These are phyloP conservation scores for Polymixis flavicincta DNA, from an alignment of 2,888 invertebrate genomes.

Conservation along the genomic window DNA sequence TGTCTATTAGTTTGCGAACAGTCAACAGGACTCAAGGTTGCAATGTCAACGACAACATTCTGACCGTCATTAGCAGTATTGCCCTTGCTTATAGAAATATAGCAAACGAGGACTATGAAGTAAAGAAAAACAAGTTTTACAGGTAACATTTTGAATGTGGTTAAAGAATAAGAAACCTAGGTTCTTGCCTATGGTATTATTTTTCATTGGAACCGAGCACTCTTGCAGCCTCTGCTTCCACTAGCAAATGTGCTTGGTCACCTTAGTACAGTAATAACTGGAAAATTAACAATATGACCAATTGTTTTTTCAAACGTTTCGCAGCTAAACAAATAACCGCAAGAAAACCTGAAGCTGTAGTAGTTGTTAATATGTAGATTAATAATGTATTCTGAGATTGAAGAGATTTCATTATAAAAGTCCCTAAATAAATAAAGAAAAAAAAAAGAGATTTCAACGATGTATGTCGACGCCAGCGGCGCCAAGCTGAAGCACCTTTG, in stretches of 20 bases:
- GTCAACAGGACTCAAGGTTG: background rate
- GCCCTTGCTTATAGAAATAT: background rate
- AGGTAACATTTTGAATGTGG: constrained; percentile 26
- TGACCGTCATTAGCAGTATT: constrained; percentile 21
- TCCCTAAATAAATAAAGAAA: too few species aligned
- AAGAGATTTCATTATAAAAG: too few species aligned
- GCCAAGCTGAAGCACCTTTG: background rate
- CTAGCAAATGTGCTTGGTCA: background rate
- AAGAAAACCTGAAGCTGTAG: background rate
- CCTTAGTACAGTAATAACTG: background rate
- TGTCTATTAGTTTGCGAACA: constrained; percentile 27
- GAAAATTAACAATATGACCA: background rate
- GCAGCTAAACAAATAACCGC: background rate
- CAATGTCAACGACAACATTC: constrained; percentile 2
- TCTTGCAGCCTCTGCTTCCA: too few species aligned
- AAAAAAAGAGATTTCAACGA: constrained; percentile 1
- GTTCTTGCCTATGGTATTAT: background rate
- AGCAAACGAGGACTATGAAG: background rate
- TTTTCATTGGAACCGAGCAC: background rate
- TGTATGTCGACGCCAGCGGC: constrained; percentile 8
- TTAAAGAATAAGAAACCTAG: background rate
- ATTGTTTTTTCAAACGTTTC: constrained; percentile 34
- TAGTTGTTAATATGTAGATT: background rate
- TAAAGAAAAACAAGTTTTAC: constrained; percentile 23
- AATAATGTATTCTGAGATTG: fast-evolving